Conservation (phyloP, 2,797 vertebrate genomes). For the Catostomus latipinnis region DNA sequence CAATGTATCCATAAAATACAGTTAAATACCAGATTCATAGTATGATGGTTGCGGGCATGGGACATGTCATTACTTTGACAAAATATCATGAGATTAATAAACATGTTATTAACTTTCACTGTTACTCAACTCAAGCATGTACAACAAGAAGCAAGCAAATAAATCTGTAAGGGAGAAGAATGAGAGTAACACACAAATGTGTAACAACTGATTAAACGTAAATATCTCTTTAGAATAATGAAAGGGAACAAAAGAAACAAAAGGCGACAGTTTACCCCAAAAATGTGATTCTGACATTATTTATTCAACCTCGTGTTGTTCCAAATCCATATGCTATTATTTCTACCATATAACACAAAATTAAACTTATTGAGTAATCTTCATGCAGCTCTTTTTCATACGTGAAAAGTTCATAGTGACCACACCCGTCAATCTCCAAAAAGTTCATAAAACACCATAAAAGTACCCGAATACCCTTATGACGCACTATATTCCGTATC, state of each 20-base stretch:
- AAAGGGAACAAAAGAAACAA: neutral
- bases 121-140: conserved; percentile 72
- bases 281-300: neutral
- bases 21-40: conserved; percentile 36
- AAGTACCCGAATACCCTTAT: too few relatives aligned
- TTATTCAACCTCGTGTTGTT: neutral
- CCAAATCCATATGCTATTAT: neutral
- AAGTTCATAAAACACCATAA: too few relatives aligned
- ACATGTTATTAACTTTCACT: conserved; percentile 54
- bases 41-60: conserved; percentile 61
- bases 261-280: conserved; percentile 44
- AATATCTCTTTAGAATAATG: conserved; percentile 40
- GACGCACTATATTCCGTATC: too few relatives aligned
- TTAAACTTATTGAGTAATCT: neutral
- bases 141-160: conserved; percentile 75
- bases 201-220: conserved; percentile 67
- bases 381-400: neutral
- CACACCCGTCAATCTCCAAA: too few relatives aligned
- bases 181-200: conserved; percentile 52
- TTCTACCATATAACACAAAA: too few relatives aligned
- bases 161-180: conserved; percentile 62
- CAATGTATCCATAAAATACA: conserved; percentile 20
- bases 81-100: conserved; percentile 49
- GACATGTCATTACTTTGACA: conserved; percentile 68
- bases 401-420: too few relatives aligned